Base-by-base conservation (phyloP, 2,797 vertebrate genomes). In the Phalloptychus januarius region DNA sequence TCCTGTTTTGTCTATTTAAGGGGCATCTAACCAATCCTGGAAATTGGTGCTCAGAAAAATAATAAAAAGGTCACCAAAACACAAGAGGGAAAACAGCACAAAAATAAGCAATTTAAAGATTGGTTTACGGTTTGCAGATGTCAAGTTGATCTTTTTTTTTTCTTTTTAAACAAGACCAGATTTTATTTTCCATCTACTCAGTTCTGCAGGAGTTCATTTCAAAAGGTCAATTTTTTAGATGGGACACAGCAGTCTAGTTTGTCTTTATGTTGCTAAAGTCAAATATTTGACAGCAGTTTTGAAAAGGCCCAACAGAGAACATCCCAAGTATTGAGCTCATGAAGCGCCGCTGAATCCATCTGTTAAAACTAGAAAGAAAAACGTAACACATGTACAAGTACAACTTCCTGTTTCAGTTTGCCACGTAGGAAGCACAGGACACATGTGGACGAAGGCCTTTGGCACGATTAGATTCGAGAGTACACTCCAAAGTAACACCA, bases 51-150 rank as follows among this genome's bases (percentile, higher is more conserved):
- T 8, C 25, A 71, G 69, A 31, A 45, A 2, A 73, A 78, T 0
- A 25, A 65, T 28, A 33, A 42, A 42, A 58, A 71, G 7, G 25
- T 44, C 15, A 31, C 40, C 16, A 20, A 63, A 31, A 61, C n/a
- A 44, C 11, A 67, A 25, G 2, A 28, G 18, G 11, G 20, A 33
- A 46, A 74, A 31, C 54, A 10, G 1, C 61, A 77, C 7, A 7
- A 23, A 20, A n/a, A 71, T n/a, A 56, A 4, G 0, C 20, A 23
- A 46, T 71, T 28, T 0, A 20, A 0, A 72, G 25, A 42, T 33
- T 28, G 13, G 13, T 46, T 67, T 28, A 13, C 56, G 16, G 79
- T 79, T 83, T 80, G 78, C 74, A 36, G n/a, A 76, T 52, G 25
- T 1, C 8, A 15, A 42, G 12, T 69, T 5, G n/a, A n/a, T 25